Evolutionary conservation across 2,797 vertebrate genomes (phyloP), one percentile per base, ranked within the genome.

Genomic region (Sardinella longiceps): DNA sequence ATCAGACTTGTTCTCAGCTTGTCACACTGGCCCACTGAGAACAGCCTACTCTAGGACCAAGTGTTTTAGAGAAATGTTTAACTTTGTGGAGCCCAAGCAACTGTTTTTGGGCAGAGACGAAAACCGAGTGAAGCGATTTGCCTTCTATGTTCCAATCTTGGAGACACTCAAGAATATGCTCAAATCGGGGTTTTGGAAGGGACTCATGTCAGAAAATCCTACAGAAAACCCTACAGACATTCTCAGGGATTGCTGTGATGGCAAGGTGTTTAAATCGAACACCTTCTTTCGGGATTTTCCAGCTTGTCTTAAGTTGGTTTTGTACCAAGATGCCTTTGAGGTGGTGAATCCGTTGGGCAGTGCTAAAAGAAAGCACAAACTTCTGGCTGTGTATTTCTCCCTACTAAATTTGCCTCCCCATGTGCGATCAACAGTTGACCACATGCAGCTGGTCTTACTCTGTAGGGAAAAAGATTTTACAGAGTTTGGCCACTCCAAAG

Each of bases 401-500:
- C 10, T 48, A 1, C 46, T 48, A 48, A 48, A 48, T 48, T 48
- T 48, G 46, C 46, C 6, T 10, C 46, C 46, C 11, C 46, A 45
- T 51, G 46, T 66, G 1, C 6, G 25, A 66, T 66, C 60, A 30
- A 66, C 60, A 1, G 25, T 66, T 66, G 60, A 66, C 60, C 60
- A 66, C 60, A 66, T 66, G 60, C 60, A 66, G 25, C 60, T 66
- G 60, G 60, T 66, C 7, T 30, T 66, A 66, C 60, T 66, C 60
- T 66, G 60, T 66, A 66, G 60, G 14, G 60, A 66, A 11, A 66
- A 30, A 30, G 60, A 66, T 66, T 66, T 66, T 30, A 23, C 60
- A 66, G 25, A 66, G 60, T 66, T 66, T 66, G 60, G 60, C 60
- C 58, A 60, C 56, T 43, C 50, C 14, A 83, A 81, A 23, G 81